Evolutionary conservation across 2,888 invertebrate species (phyloP), one percentile per base, ranked within the genome.

Genomic region (Leptothorax acervorum): DNA sequence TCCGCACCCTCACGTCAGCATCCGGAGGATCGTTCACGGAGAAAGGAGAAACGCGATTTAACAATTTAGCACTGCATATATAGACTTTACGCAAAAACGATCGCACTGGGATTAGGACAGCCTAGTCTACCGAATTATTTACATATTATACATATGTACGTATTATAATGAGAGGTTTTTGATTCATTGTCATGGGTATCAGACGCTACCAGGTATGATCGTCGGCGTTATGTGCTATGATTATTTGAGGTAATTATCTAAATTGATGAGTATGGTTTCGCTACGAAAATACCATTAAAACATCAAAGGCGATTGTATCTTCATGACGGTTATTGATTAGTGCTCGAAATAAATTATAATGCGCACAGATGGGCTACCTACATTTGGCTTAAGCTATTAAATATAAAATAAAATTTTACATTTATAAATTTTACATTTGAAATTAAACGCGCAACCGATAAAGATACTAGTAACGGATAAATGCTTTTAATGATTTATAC

Each of bases 211-310:
- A 9, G 55, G 42, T 78, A 78, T n/a, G 31, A 78, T 78, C 55
- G 53, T 42, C 28, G 9, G 9, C 4, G 76, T 86, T 68, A 82
- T 86, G 76, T 3, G 23, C 48, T 45, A 18, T 65, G 23, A 39
- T 70, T 70, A 28, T 84, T 78, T 15, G 55, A 81, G 75, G 75
- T 62, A 79, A 79, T 83, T 70, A 57, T 76, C 53, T 48, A 70
- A 84, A 86, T 86, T 84, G 45, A 53, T 71, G 71, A 66, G 70
- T 79, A 85, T 85, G 45, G n/a, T 74, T 86, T 89, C 74, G 48
- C 28, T 71, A 71, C 60, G 65, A 88, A 90, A 85, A 87, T 90
- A 87, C 86, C 89, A 90, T 89, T 87, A 86, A 85, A 23, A 86
- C 75, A 71, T 85, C 35, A 53, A 75, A 4, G 28, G 65, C 82